A percentile compares a stretch with the other conserved stretches of the same genome.
phyloP scores from a whole-genome alignment of 2,797 vertebrate genomes.

The Salmo trutta region DNA sequence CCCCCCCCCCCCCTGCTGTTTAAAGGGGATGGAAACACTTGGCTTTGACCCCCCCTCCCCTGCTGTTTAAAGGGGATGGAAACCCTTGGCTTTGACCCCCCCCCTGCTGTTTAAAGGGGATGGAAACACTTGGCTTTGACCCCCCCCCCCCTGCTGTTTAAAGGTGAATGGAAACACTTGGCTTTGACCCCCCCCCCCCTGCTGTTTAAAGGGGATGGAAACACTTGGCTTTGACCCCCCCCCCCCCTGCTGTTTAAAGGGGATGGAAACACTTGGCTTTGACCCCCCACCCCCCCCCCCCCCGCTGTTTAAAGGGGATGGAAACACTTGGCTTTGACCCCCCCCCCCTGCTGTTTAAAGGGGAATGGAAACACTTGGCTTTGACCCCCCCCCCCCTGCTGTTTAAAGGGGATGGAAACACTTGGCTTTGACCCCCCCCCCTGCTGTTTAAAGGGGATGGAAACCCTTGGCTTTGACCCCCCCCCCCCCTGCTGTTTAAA shows the following conservation, averaged over 20 bases:
- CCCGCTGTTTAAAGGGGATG: constrained; percentile 18
- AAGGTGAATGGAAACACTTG: not conserved
- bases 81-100: too few relatives aligned
- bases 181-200: not conserved
- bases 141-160: too few relatives aligned
- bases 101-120: constrained; percentile 21
- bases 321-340: not conserved
- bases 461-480: too few relatives aligned
- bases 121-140: not conserved
- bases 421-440: too few relatives aligned
- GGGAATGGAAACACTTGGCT: not conserved
- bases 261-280: too few relatives aligned
- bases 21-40: not conserved
- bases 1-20: not conserved
- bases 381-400: not conserved
- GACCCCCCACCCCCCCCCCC: not conserved
- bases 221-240: too few relatives aligned
- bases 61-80: too few relatives aligned
- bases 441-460: too few relatives aligned
- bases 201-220: not conserved
- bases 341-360: too few relatives aligned
- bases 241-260: too few relatives aligned
- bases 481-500: constrained; percentile 21
- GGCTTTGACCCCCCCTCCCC: too few relatives aligned
- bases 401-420: not conserved